A percentile compares a stretch with the other conserved stretches of the same genome.
Evolutionary conservation across 2,113 vertebrate genomes (phyloP).

Genomic region (Casuarius casuarius): DNA sequence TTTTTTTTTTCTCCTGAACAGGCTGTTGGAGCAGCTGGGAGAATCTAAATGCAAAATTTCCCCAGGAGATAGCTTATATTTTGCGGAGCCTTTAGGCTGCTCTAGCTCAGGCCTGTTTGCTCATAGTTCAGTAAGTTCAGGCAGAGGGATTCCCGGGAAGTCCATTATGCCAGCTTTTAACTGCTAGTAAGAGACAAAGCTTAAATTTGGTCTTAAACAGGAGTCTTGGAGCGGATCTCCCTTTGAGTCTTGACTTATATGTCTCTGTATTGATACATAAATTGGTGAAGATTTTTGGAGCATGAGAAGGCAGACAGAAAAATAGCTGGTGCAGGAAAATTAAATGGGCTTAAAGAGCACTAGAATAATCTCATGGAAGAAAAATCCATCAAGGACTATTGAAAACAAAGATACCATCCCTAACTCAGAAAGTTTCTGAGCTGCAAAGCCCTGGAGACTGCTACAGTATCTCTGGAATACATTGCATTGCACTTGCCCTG

Average conservation of each 20-base stretch:
- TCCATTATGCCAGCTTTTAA: not conserved
- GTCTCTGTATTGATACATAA: not conserved
- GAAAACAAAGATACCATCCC: not conserved
- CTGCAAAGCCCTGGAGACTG: not conserved
- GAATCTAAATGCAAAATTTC: not conserved
- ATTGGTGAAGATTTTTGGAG: not conserved
- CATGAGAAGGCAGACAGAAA: not conserved
- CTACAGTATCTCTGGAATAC: rapidly evolving
- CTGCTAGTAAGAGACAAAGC: not conserved
- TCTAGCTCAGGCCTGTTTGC: not conserved
- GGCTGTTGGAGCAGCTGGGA: not conserved
- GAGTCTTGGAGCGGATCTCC: not conserved
- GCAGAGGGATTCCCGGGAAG: not conserved
- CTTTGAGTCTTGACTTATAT: not conserved
- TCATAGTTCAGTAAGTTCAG: not conserved
- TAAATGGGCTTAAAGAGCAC: not conserved
- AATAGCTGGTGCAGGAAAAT: not conserved
- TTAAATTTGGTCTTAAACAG: not conserved
- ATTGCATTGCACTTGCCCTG: not conserved
- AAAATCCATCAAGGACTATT: not conserved
- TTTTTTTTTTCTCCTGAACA: not conserved
- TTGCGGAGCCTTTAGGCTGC: not conserved
- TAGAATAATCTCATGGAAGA: not conserved
- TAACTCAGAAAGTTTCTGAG: not conserved
- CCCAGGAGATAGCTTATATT: not conserved